Evolutionary conservation across 2,888 invertebrate species (phyloP).

Genomic region (Lapara coniferarum): DNA sequence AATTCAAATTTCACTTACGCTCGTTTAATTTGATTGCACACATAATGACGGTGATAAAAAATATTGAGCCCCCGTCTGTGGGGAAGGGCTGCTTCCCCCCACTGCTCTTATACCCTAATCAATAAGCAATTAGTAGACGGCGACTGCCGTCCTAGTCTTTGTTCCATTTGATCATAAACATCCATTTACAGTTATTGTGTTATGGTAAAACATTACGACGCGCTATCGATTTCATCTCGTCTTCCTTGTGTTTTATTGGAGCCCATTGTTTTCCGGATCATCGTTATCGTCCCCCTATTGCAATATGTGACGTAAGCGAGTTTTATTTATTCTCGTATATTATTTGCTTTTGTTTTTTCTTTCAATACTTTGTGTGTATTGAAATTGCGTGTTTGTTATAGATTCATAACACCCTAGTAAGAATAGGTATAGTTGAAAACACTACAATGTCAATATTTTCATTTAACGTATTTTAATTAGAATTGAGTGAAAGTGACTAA

Average conservation of each 20-base stretch:
- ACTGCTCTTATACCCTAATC: constrained; percentile 7
- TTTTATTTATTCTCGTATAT: too few species aligned
- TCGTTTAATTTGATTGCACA: constrained; percentile 23
- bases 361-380: too few species aligned
- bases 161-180: constrained; percentile 10
- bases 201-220: constrained; percentile 2
- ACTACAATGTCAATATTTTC: too few species aligned
- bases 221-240: not conserved
- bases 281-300: not conserved
- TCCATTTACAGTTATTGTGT: constrained; percentile 11
- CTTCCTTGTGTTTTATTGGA: not conserved
- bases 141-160: constrained; percentile 4
- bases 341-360: too few species aligned
- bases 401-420: too few species aligned
- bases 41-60: constrained; percentile 16
- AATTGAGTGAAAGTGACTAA: too few species aligned
- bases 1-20: not conserved
- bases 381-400: too few species aligned
- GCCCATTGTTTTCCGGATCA: not conserved
- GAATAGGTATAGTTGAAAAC: too few species aligned
- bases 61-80: not conserved
- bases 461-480: too few species aligned
- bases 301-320: not conserved
- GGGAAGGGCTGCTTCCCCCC: not conserved
- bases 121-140: constrained; percentile 14